Evolutionary conservation across 2,888 invertebrate genomes (phyloP).

Genomic region (Flabesymbios commensalis): DNA sequence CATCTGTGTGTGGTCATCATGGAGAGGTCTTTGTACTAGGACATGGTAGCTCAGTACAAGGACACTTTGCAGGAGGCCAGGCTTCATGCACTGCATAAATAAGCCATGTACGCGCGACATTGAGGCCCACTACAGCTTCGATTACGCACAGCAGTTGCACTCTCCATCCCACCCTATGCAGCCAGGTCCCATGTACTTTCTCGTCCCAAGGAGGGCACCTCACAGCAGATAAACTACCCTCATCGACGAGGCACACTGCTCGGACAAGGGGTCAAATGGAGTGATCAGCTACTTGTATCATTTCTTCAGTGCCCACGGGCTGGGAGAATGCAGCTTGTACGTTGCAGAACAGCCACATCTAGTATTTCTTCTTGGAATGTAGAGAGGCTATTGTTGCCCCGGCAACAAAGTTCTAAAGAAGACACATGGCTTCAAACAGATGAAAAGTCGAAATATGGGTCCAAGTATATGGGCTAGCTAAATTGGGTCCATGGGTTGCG

Average conservation of each 20-base stretch:
- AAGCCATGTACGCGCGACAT: constrained; percentile 7
- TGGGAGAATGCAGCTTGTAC: too few relatives aligned
- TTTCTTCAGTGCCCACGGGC: constrained; percentile 27
- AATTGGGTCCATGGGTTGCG: too few relatives aligned
- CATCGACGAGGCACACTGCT: constrained; percentile 32
- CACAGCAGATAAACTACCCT: too few relatives aligned
- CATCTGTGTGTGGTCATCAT: not conserved
- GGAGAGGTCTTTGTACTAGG: constrained; percentile 4
- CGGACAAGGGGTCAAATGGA: constrained; percentile 34
- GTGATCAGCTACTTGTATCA: constrained; percentile 31
- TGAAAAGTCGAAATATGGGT: too few relatives aligned
- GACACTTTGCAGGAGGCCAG: not conserved
- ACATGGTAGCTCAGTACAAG: not conserved
- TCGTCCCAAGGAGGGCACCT: constrained; percentile 36
- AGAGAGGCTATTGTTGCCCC: too few relatives aligned
- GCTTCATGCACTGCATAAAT: not conserved
- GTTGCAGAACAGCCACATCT: too few relatives aligned
- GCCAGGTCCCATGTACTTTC: constrained; percentile 34
- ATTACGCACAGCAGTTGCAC: constrained; percentile 14
- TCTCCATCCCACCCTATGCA: constrained; percentile 27
- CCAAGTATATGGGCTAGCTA: too few relatives aligned
- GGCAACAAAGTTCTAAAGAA: too few relatives aligned
- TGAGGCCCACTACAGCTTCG: constrained; percentile 10
- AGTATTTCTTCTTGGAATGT: too few relatives aligned
- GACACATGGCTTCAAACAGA: too few relatives aligned